Percentiles rank a stretch among this genome's conserved stretches.
Evolutionary conservation across 2,797 vertebrate species (phyloP).

Genomic region (Notoglanidium macrostoma): DNA sequence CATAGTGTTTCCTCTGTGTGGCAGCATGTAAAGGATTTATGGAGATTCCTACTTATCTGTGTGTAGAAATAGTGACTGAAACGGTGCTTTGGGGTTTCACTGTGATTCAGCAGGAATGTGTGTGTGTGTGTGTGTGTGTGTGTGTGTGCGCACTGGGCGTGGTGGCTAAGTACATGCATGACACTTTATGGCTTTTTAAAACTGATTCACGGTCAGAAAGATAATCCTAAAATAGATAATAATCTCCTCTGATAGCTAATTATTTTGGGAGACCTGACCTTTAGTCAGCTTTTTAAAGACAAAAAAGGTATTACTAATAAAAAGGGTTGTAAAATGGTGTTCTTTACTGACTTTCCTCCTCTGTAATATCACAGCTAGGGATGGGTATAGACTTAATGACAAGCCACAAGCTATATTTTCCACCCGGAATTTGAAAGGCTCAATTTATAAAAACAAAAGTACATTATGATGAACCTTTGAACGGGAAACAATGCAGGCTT

Average conservation of each 20-base stretch:
- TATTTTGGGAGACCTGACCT: constrained; percentile 24
- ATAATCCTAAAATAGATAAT: neutral
- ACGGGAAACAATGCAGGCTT: neutral
- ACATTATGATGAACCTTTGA: constrained; percentile 10
- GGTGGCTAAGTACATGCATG: constrained; percentile 37
- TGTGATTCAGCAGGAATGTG: constrained; percentile 3
- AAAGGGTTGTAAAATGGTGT: constrained; percentile 9
- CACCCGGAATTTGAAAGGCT: neutral
- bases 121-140: neutral
- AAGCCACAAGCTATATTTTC: neutral
- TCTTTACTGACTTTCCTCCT: neutral
- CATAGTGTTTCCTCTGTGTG: neutral
- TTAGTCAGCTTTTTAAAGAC: constrained; percentile 39
- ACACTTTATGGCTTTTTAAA: constrained; percentile 30
- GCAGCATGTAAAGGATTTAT: constrained; percentile 22
- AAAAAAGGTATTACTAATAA: constrained; percentile 9
- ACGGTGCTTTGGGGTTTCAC: constrained; percentile 37
- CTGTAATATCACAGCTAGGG: constrained; percentile 14
- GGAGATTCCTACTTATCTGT: constrained; percentile 3
- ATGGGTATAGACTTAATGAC: constrained; percentile 14
- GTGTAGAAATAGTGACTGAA: neutral
- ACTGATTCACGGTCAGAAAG: constrained; percentile 26
- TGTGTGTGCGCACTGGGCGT: constrained; percentile 32
- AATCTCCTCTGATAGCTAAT: neutral
- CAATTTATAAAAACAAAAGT: neutral